Percentiles rank a stretch among this genome's conserved stretches.
Evolutionary conservation across 2,797 vertebrate species (phyloP).

Genomic region (Mus minutoides): DNA sequence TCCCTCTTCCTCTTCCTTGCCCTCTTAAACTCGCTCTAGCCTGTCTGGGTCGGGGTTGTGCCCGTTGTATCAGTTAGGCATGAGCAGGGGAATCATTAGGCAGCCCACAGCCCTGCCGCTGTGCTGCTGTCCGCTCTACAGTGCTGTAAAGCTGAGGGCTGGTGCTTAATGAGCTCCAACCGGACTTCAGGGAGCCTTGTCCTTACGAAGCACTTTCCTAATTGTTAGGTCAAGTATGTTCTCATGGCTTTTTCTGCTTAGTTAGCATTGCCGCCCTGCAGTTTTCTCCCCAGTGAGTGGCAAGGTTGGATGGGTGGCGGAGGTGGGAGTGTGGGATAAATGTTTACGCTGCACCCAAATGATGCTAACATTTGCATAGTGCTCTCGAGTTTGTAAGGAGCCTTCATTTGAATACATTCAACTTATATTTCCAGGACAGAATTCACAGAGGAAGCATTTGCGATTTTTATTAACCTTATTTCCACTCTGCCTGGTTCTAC

Average conservation of each 20-base stretch:
- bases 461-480: slow-evolving; percentile 28
- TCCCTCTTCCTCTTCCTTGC: not conserved
- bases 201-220: slow-evolving; percentile 45
- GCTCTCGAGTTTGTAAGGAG: not conserved
- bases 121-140: too few species aligned
- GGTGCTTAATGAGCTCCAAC: not conserved
- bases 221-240: not conserved
- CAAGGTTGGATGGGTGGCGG: not conserved
- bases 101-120: not conserved
- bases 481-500: not conserved
- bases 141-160: not conserved
- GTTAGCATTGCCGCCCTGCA: not conserved
- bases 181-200: not conserved
- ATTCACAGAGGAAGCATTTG: not conserved
- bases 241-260: slow-evolving; percentile 40
- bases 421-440: not conserved
- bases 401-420: not conserved
- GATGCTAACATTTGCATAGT: not conserved
- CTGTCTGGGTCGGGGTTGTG: not conserved
- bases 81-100: not conserved
- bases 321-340: not conserved
- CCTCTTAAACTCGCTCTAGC: not conserved
- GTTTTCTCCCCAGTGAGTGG: not conserved
- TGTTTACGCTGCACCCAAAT: not conserved
- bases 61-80: too few species aligned